Conservation (phyloP, 2,888 invertebrate species). For the Chalcis sispes region DNA sequence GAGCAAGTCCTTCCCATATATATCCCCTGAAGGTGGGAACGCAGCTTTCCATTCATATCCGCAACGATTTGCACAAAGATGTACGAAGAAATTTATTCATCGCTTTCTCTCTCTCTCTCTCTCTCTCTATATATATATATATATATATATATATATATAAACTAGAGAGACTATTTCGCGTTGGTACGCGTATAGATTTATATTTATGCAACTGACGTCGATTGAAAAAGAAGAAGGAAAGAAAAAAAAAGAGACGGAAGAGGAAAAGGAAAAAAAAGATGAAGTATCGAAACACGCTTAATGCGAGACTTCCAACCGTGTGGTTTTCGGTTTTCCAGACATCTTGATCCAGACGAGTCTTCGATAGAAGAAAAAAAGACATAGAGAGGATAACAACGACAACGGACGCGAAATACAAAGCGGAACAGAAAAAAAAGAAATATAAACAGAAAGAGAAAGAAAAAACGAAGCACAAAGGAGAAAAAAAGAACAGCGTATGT, state of each 20-base stretch:
- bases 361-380: background rate
- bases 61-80: constrained; percentile 2
- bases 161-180: no score
- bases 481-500: no score
- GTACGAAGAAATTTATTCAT: constrained; percentile 8
- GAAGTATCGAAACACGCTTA: constrained; percentile 11
- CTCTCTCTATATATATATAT: no score
- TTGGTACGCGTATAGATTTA: background rate
- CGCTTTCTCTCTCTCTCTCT: no score
- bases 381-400: background rate
- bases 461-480: background rate
- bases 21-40: constrained; percentile 20
- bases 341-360: constrained; percentile 55
- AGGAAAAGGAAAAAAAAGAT: background rate
- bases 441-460: background rate
- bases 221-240: background rate
- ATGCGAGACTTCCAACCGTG: constrained; percentile 10
- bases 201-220: background rate
- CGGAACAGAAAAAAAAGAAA: constrained; percentile 7
- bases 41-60: background rate
- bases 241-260: background rate
- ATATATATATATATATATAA: no score
- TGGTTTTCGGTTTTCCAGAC: constrained; percentile 50
- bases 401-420: background rate
- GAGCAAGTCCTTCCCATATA: background rate